Evolutionary conservation across 2,888 invertebrate genomes (phyloP), one percentile per base, ranked within the genome.

Genomic region (Hemithea aestivaria): DNA sequence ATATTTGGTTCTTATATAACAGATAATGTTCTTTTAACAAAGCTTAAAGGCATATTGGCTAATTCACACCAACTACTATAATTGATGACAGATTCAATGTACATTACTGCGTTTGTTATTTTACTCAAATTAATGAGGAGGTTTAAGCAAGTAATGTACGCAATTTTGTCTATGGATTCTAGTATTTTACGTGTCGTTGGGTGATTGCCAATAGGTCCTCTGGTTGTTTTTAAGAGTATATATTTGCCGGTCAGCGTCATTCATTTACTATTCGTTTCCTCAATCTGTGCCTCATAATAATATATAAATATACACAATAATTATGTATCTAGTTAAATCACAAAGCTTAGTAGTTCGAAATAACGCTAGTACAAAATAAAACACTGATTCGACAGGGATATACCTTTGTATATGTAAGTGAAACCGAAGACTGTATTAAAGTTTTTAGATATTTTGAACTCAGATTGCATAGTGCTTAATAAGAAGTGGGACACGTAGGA

Each of bases 391-490:
- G 68, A 84, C 84, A 87, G 85, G 85, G 87, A 76, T 75, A 73
- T 74, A 77, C 73, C 69, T 74, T 66, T 55, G 57, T 61, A 72
- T 73, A 71, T 78, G 67, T 85, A 84, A 87, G 84, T 73, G 73
- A 73, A 84, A 79, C 73, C 71, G 78, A 87, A 87, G 87, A 87
- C 87, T 87, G 87, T 76, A 73, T 56, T 69, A 78, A 81, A 75
- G 69, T 74, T 77, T 75, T 70, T 85, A 83, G 73, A 77, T 80
- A 78, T 79, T 78, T 75, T 76, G 66, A 70, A 69, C 66, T 57
- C 62, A 67, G 62, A 48, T 58, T 62, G 40, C 11, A 27, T 16
- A 23, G 39, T 39, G 38, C 27, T 20, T 29, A 33, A 29, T 42
- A 36, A 42, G 36, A 42, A 43, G 27, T 26, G 26, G 3, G 8